These are phyloP conservation scores for Calyptommatus sinebrachiatus DNA, from an alignment of 2,113 vertebrate genomes.

Conservation along the genomic window DNA sequence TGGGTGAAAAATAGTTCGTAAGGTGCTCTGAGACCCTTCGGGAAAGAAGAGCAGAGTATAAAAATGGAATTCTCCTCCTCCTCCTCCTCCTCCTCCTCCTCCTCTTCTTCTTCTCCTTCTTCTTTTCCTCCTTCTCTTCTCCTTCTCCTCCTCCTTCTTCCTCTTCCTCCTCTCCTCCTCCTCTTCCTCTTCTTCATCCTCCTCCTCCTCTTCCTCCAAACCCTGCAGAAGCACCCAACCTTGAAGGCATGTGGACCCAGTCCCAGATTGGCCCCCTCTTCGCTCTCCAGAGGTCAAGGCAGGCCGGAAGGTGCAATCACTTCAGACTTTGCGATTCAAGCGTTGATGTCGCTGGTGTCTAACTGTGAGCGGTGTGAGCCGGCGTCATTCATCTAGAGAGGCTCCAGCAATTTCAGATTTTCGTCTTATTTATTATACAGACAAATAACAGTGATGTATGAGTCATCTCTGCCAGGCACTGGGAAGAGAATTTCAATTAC, in stretches of 20 bases:
- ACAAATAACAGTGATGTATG: conserved; percentile 17
- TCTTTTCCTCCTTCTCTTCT: too few species aligned
- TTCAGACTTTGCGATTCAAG: conserved; percentile 43
- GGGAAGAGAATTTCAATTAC: conserved; percentile 58
- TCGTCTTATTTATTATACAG: conserved; percentile 40
- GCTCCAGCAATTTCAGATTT: conserved; percentile 12
- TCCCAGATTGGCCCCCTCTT: neutral
- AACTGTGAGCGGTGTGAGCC: conserved; percentile 45
- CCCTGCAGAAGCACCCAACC: too few species aligned
- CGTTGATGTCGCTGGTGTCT: conserved; percentile 43
- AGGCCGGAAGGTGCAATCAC: neutral
- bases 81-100: too few species aligned
- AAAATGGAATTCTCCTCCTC: too few species aligned
- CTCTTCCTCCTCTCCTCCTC: too few species aligned
- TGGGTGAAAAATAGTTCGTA: too few species aligned
- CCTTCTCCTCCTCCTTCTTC: too few species aligned
- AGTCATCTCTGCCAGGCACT: conserved; percentile 9
- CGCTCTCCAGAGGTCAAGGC: neutral
- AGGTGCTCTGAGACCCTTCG: too few species aligned
- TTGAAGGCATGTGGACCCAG: conserved; percentile 14
- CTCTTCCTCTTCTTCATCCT: too few species aligned
- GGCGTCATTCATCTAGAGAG: conserved; percentile 46
- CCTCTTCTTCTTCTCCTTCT: too few species aligned
- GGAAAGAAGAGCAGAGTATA: too few species aligned
- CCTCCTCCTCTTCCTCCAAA: too few species aligned